Percentiles rank a stretch among this genome's conserved stretches.
Evolutionary conservation across 2,888 invertebrate species (phyloP).

Genomic region (Scaptomyza tumidula): DNA sequence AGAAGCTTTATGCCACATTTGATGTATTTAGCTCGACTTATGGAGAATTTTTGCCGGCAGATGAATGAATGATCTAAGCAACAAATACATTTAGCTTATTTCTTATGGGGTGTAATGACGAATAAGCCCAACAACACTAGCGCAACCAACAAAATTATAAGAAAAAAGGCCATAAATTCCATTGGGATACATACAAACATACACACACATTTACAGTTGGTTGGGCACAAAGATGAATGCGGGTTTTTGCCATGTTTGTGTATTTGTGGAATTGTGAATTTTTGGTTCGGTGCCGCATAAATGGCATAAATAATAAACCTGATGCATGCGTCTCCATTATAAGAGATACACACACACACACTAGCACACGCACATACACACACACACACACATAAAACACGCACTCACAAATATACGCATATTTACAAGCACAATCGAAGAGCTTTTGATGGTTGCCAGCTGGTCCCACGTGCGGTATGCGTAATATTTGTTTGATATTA

Average conservation of each 20-base stretch:
- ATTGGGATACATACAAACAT: not conserved
- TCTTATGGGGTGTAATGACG: not conserved
- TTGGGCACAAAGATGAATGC: not conserved
- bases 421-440: conserved; percentile 3
- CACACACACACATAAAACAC: not conserved
- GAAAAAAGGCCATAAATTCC: conserved; percentile 9
- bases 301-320: conserved; percentile 67
- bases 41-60: not conserved
- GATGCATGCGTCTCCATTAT: conserved; percentile 32
- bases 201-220: not conserved
- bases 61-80: not conserved
- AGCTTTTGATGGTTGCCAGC: conserved; percentile 44
- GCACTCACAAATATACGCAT: not conserved
- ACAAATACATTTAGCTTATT: conserved; percentile 4
- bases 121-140: conserved; percentile 1
- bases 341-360: not conserved
- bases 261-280: conserved; percentile 37
- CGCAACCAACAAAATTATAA: conserved; percentile 2
- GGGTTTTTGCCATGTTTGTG: conserved; percentile 5
- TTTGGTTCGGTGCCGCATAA: conserved; percentile 43
- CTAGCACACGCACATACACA: too few species aligned
- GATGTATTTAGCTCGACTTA: not conserved
- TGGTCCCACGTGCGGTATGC: conserved; percentile 66
- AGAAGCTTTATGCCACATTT: not conserved
- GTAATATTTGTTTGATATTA: conserved; percentile 65